Evolutionary conservation across 1,140 invertebrate species (phyloP), one percentile per base, ranked within the genome.

Genomic region (Colletes latitarsis): DNA sequence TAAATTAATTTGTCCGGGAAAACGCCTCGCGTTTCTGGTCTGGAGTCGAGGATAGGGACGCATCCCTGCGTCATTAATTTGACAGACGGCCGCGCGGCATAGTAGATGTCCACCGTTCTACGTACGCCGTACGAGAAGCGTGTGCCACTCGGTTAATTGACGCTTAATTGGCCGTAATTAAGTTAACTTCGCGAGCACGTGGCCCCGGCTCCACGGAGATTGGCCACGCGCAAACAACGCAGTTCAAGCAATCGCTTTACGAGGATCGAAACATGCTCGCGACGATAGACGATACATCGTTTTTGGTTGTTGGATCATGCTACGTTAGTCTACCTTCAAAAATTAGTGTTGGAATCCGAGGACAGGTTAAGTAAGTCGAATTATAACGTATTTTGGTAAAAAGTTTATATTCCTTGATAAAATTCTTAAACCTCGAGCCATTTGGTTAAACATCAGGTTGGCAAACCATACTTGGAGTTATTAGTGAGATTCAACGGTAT

Each of bases 101-200:
- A n/a, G 39, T 77, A 68, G 67, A 81, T 57, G 75, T 39, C 49
- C 68, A 46, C 43, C 58, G 49, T 55, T 69, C 60, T 76, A 69
- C 66, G 60, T 82, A 57, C 53, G 69, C 55, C 58, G 57, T 82
- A 62, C 57, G 78, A 53, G 70, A 39, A n/a, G 55, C 39, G 78
- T 72, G 53, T 80, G 83, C 76, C 80, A 74, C 81, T 82, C 85
- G 77, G 84, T 91, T 91, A 91, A 92, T 91, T 89, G 89, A 77
- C 80, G 82, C 88, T 91, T 91, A 91, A 91, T 91, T 91, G 90
- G 74, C 86, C 77, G 87, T 91, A 91, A 92, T 92, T 90, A 89
- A 91, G 85, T 92, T 91, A 90, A 90, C 82, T 86, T 79, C 41
- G 77, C 60, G 77, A 68, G 84, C 85, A 85, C 82, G 85, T 87